phyloP scores from a whole-genome alignment of 2,797 vertebrate species.

The Staurois parvus region DNA sequence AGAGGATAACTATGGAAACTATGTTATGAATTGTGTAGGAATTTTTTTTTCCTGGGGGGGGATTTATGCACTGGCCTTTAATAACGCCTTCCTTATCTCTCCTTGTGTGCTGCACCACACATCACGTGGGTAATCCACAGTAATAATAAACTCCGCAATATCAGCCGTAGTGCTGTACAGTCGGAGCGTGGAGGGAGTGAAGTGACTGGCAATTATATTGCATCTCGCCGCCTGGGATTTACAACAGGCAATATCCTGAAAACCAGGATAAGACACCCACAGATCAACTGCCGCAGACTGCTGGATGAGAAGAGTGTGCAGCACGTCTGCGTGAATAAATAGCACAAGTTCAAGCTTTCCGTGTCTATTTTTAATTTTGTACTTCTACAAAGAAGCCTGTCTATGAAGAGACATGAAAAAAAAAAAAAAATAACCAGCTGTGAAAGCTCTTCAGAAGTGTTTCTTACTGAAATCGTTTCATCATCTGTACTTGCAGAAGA shows the following conservation, averaged over 20 bases:
- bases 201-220: constrained; percentile 44
- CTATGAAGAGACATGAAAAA: not conserved
- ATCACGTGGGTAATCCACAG: constrained; percentile 19
- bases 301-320: not conserved
- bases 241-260: constrained; percentile 45
- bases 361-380: constrained; percentile 12
- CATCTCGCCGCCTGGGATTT: constrained; percentile 27
- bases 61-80: not conserved
- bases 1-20: too few relatives aligned
- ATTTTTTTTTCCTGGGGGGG: not conserved
- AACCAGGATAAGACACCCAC: constrained; percentile 9
- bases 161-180: constrained; percentile 29
- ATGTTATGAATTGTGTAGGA: not conserved
- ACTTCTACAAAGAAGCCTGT: not conserved
- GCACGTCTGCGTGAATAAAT: not conserved
- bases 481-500: not conserved
- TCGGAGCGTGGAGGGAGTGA: not conserved
- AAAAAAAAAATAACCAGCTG: not conserved
- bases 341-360: not conserved
- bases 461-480: not conserved
- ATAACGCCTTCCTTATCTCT: not conserved
- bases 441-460: not conserved
- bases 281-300: constrained; percentile 11
- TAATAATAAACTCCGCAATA: constrained; percentile 42
- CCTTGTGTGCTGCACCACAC: not conserved